Base-by-base conservation (phyloP, 1,140 invertebrate genomes). In the Drosophila lini region DNA sequence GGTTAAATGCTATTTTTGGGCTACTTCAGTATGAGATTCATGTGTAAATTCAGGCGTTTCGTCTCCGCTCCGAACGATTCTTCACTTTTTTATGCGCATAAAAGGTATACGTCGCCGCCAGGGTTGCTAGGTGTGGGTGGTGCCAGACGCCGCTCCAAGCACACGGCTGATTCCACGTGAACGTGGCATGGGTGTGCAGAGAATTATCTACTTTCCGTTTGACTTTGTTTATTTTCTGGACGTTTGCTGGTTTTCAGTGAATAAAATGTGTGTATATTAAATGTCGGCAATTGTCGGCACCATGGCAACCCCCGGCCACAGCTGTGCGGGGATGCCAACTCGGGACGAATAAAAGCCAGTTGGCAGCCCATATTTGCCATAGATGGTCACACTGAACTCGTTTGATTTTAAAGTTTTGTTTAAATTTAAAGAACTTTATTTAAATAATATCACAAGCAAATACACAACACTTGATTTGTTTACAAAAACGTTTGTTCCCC, bases 361-460 rank as follows among this genome's bases (percentile, higher is more conserved):
- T 40, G 13, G 31, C 41, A 60, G 57, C 34, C 52, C 76, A 15
- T 13, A 9, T 13, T 32, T 13, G 28, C 0, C 4, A 0, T 6
- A 15, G n/a, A 28, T 80, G 78, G 77, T 65, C 78, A 81, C 73
- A 63, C 78, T 44, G 9, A n/a, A 28, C 3, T 6, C 7, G 10
- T 1, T 32, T 1, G 9, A 3, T 52, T 62, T n/a, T 1, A 16
- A 40, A 47, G 10, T 36, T 53, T 53, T 3, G n/a, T 74, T 57
- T 28, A 78, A 58, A 32, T 78, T 52, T 34, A 78, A 69, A 10
- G 22, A 80, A 34, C 4, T 83, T 80, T 88, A 86, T 83, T 88
- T 68, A 32, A 50, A 61, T 78, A 81, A 88, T 86, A 86, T 86
- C 83, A 86, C 83, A 86, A 70, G 56, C 34, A 80, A 68, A 73